These are phyloP conservation scores for Tinamus major DNA, from an alignment of 2,797 vertebrate species.

Conservation along the genomic window DNA sequence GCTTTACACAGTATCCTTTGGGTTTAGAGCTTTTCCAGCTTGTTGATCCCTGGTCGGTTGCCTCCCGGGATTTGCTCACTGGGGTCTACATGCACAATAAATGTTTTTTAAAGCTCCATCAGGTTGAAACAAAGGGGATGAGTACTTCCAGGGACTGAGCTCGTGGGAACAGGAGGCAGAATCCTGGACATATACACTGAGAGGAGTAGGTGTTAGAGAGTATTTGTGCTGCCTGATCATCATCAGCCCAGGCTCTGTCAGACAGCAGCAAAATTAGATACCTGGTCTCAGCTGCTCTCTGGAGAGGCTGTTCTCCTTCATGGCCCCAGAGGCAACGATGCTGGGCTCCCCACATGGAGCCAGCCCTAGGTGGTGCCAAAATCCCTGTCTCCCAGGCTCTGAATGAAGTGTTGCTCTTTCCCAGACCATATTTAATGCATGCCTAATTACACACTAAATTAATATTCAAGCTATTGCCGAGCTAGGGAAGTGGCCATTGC, in stretches of 20 bases:
- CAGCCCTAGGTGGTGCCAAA: neutral
- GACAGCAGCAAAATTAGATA: neutral
- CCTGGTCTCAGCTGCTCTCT: neutral
- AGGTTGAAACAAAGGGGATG: neutral
- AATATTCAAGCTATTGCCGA: neutral
- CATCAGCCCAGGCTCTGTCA: neutral
- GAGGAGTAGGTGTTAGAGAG: neutral
- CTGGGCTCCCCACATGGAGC: neutral
- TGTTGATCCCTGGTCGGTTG: neutral
- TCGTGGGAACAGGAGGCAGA: too few relatives aligned
- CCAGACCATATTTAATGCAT: neutral
- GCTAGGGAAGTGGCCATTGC: fast-evolving
- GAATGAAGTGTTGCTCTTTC: neutral
- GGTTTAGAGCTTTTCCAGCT: neutral
- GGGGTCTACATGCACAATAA: neutral
- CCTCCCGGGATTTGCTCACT: fast-evolving
- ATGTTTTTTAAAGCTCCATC: neutral
- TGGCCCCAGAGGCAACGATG: neutral
- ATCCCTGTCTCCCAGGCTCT: fast-evolving
- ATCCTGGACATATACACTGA: neutral
- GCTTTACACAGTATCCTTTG: neutral
- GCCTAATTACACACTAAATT: neutral
- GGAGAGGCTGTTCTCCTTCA: neutral
- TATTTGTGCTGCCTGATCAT: neutral
- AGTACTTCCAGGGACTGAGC: neutral